Conservation (phyloP, 2,113 vertebrate species). For the Larimichthys crocea region DNA sequence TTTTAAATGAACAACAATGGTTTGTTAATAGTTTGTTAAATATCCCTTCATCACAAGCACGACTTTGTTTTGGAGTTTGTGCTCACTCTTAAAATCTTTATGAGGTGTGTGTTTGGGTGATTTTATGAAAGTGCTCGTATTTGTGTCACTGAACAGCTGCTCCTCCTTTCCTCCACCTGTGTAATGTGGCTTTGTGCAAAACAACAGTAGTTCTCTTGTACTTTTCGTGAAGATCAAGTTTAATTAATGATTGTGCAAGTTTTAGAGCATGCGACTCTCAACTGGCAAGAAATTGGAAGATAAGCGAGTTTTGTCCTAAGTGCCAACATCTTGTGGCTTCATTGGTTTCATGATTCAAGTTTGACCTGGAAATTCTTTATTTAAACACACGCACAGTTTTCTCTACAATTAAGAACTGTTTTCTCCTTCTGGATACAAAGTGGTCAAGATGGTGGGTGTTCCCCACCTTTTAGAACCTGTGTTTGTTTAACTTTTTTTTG, state of each 20-base stretch:
- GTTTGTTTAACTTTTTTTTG: slow-evolving; percentile 70
- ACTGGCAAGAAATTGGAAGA: slow-evolving; percentile 40
- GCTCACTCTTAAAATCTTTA: slow-evolving; percentile 20
- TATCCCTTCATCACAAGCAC: slow-evolving; percentile 14
- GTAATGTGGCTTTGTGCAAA: slow-evolving; percentile 5
- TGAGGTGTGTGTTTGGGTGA: slow-evolving; percentile 12
- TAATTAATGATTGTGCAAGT: slow-evolving; percentile 44
- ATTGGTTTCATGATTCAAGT: slow-evolving; percentile 53
- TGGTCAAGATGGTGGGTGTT: slow-evolving; percentile 66
- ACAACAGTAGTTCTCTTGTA: slow-evolving; percentile 58
- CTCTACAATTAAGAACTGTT: slow-evolving; percentile 39
- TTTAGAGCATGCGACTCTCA: slow-evolving; percentile 25
- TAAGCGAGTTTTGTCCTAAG: slow-evolving; percentile 55
- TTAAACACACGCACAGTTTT: slow-evolving; percentile 7
- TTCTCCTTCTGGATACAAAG: slow-evolving; percentile 48
- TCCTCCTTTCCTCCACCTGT: slow-evolving; percentile 58
- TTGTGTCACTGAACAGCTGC: slow-evolving; percentile 58
- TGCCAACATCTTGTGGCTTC: slow-evolving; percentile 45
- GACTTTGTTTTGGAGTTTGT: slow-evolving; percentile 14
- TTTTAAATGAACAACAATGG: not conserved
- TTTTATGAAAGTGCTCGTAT: not conserved
- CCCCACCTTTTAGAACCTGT: slow-evolving; percentile 47
- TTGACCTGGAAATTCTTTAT: slow-evolving; percentile 32
- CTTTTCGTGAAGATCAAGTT: slow-evolving; percentile 52
- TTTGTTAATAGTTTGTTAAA: not conserved